Evolutionary conservation across 2,113 vertebrate genomes (phyloP).

Genomic region (Cinclus cinclus): DNA sequence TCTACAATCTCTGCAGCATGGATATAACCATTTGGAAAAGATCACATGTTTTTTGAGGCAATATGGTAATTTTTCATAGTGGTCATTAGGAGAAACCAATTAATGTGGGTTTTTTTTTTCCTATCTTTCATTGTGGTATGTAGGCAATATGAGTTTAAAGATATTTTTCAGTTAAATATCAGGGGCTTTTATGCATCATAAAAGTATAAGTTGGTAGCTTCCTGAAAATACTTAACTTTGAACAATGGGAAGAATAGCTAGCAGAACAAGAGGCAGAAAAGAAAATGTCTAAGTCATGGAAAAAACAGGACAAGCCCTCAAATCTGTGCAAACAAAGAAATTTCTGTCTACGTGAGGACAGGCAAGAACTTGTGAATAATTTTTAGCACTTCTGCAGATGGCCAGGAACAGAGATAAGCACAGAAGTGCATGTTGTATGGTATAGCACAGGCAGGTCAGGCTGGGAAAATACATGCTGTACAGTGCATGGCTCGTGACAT

Average conservation of each 20-base stretch:
- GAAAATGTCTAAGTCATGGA: accelerated
- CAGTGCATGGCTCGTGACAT: neutral
- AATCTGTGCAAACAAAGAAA: neutral
- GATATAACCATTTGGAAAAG: neutral
- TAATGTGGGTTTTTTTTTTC: neutral
- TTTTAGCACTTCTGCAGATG: neutral
- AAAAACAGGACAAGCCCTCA: neutral
- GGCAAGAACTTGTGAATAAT: neutral
- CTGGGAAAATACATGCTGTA: conserved; percentile 14
- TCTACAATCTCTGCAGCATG: neutral
- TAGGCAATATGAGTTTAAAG: neutral
- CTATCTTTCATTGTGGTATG: neutral
- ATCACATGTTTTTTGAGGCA: neutral
- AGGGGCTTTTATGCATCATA: neutral
- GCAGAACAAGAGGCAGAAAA: neutral
- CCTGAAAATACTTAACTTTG: neutral
- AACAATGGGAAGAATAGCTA: neutral
- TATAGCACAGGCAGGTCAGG: neutral
- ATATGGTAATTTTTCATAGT: neutral
- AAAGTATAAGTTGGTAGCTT: neutral
- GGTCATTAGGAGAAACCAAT: neutral
- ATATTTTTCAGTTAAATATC: neutral
- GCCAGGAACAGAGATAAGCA: neutral
- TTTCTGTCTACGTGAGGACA: neutral
- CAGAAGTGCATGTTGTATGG: neutral